Evolutionary conservation across 2,113 vertebrate genomes (phyloP).

Genomic region (Trachemys scripta): DNA sequence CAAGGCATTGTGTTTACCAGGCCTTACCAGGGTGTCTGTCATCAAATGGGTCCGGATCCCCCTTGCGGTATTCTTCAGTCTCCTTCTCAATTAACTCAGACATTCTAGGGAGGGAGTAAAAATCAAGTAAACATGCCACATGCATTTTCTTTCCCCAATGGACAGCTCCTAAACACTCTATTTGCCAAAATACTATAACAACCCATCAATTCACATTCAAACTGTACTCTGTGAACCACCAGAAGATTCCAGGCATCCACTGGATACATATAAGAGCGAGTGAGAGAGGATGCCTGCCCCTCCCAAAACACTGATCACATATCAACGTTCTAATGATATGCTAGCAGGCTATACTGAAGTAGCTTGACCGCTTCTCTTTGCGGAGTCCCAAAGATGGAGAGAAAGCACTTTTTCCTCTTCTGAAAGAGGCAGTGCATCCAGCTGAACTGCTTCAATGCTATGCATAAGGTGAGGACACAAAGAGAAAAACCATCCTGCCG

Average conservation of each 20-base stretch:
- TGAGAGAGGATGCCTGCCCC: not conserved
- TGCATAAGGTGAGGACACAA: not conserved
- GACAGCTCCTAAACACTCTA: not conserved
- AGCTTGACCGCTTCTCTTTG: not conserved
- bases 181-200: not conserved
- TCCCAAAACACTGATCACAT: fast-evolving
- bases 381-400: too few species aligned
- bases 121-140: not conserved
- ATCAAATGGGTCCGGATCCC: constrained; percentile 98
- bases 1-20: not conserved
- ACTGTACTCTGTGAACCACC: not conserved
- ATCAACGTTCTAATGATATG: not conserved
- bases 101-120: constrained; percentile 83
- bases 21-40: constrained; percentile 95
- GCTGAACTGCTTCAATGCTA: not conserved
- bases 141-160: not conserved
- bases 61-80: constrained; percentile 98
- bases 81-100: constrained; percentile 98
- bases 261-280: fast-evolving
- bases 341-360: not conserved
- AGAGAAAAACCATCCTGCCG: not conserved
- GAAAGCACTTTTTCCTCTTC: not conserved
- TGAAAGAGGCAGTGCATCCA: not conserved
- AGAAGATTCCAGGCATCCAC: not conserved
- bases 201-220: not conserved